These are phyloP conservation scores for Pachymerium ferrugineum DNA, from an alignment of 2,888 invertebrate species.

Conservation along the genomic window DNA sequence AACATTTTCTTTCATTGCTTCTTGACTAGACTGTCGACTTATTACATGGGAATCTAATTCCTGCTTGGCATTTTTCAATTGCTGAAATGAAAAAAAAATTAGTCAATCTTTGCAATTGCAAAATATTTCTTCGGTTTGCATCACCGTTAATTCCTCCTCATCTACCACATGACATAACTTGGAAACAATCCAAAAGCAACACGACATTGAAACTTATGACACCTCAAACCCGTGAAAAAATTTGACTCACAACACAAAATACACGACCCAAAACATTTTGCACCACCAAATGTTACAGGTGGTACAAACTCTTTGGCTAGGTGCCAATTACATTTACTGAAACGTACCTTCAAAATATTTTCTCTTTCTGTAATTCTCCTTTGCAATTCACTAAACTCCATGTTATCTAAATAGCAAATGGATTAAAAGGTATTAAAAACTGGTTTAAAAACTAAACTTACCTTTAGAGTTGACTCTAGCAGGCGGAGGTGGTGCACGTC, in stretches of 20 bases:
- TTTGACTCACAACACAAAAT: background rate
- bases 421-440: background rate
- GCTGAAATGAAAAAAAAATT: slow-evolving; percentile 2
- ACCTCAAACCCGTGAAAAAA: background rate
- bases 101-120: background rate
- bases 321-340: background rate
- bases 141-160: background rate
- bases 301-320: background rate
- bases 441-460: background rate
- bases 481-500: slow-evolving; percentile 41
- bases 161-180: background rate
- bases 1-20: slow-evolving; percentile 17
- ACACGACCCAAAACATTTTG: background rate
- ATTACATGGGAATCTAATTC: slow-evolving; percentile 16
- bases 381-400: slow-evolving; percentile 34
- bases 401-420: background rate
- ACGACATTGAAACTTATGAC: slow-evolving; percentile 6
- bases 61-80: slow-evolving; percentile 23
- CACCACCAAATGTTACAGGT: background rate
- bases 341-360: slow-evolving; percentile 27
- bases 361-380: slow-evolving; percentile 34
- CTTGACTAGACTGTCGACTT: background rate
- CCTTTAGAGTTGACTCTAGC: background rate
- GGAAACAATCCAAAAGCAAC: background rate
- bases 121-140: background rate